These are phyloP conservation scores for Synaphobranchus kaupii DNA, from an alignment of 2,797 vertebrate genomes.

Conservation along the genomic window DNA sequence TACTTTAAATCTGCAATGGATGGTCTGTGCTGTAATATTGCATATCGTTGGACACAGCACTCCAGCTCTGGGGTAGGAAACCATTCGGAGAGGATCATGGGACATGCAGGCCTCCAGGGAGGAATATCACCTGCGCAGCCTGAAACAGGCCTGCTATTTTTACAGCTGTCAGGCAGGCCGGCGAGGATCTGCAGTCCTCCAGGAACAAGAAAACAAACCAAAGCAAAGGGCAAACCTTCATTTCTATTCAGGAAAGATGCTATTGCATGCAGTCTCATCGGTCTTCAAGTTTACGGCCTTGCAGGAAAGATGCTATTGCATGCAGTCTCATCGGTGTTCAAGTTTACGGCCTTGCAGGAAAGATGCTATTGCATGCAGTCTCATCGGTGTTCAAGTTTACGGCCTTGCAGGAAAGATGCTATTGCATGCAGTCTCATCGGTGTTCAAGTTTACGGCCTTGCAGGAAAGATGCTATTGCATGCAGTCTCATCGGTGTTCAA, in stretches of 20 bases:
- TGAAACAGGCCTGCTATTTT: background rate
- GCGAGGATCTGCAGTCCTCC: no score
- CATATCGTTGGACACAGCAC: background rate
- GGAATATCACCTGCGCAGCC: background rate
- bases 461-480: background rate
- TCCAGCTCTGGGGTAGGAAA: background rate
- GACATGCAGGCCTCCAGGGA: background rate
- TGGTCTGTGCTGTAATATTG: background rate
- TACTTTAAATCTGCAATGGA: background rate
- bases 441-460: background rate
- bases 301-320: no score
- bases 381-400: background rate
- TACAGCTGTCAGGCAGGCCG: background rate
- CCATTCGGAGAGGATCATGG: background rate
- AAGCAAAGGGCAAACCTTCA: background rate
- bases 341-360: background rate
- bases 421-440: no score
- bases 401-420: no score
- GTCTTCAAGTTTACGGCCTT: background rate
- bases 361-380: no score
- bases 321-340: no score
- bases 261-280: background rate
- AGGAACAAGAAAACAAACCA: background rate
- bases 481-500: no score
- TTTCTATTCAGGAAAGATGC: background rate